Base-by-base conservation (phyloP, 1,140 invertebrate species). In the Bombus breviceps region DNA sequence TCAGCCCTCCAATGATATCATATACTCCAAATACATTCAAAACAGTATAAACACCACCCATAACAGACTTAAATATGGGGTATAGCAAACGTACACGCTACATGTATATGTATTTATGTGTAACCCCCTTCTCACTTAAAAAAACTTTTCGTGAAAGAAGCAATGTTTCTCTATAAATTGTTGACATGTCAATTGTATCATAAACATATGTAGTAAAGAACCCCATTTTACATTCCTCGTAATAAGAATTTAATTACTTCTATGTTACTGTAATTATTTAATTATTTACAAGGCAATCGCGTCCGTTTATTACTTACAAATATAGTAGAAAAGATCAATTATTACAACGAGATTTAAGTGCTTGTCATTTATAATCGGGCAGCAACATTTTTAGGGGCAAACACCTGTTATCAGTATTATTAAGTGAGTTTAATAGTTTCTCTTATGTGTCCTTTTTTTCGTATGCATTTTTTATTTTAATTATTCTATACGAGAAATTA, bases 1-100 rank as follows among this genome's bases (percentile, higher is more conserved):
- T 92, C 91, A 93, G 92, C 92, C 93, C 91, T 93, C 88, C 92
- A 92, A 93, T 92, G 89, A 88, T 85, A 83, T 84, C 87, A 77
- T 80, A 80, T 86, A 88, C n/a, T 88, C 81, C 83, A 80, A 87
- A 90, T 81, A 84, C 72, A 78, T 88, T 91, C 76, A 89, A 93
- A 93, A 92, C 84, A 91, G 91, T 92, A 90, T 92, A 92, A 93
- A 93, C 86, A 88, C 84, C 88, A 89, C 59, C 34, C 68, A 86
- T 53, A 80, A 87, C 69, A 87, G 47, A 87, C 34, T 68, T 43
- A 68, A 81, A 83, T 83, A 39, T 76, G 59, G 57, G 71, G 53
- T 87, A 80, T 74, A 75, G 22, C 57, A 73, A 74, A 71, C 39
- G 32, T 69, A 85, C 62, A 78, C 41, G 53, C 37, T 77, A 87